A percentile compares a stretch with the other conserved stretches of the same genome.
Evolutionary conservation across 2,888 invertebrate genomes (phyloP).

Genomic region (Laspeyria flexula): DNA sequence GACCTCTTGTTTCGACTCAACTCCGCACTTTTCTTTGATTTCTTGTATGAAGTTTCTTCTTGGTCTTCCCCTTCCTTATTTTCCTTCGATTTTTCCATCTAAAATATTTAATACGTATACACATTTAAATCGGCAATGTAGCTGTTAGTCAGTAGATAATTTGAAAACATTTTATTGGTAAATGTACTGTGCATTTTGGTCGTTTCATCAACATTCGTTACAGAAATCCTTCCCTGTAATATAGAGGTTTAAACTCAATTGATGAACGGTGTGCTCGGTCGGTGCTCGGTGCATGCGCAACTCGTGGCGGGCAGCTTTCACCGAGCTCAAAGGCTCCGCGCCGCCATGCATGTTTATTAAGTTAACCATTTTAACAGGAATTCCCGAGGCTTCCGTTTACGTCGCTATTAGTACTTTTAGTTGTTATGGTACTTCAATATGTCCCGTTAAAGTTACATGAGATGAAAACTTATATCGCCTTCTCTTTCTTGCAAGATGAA

Average conservation of each 20-base stretch:
- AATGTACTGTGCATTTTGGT: too few relatives aligned
- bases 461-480: slow-evolving; percentile 25
- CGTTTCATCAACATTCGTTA: too few relatives aligned
- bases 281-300: slow-evolving; percentile 54
- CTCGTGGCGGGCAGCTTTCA: slow-evolving; percentile 71
- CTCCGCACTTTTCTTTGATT: too few relatives aligned
- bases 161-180: too few relatives aligned
- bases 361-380: slow-evolving; percentile 80
- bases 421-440: slow-evolving; percentile 47
- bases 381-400: slow-evolving; percentile 69
- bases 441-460: slow-evolving; percentile 48
- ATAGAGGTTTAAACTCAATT: slow-evolving; percentile 52
- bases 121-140: too few relatives aligned
- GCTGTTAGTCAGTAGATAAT: too few relatives aligned
- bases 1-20: too few relatives aligned
- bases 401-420: slow-evolving; percentile 65
- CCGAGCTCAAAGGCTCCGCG: slow-evolving; percentile 75
- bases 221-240: slow-evolving; percentile 25
- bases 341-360: slow-evolving; percentile 79
- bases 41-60: too few relatives aligned
- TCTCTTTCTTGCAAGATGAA: slow-evolving; percentile 17
- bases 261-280: slow-evolving; percentile 47
- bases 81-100: too few relatives aligned
- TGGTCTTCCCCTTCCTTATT: too few relatives aligned
- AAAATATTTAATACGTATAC: too few relatives aligned